A percentile compares a stretch with the other conserved stretches of the same genome.
Conservation (phyloP, 1,140 invertebrate genomes). For the Latrodectus geometricus region DNA sequence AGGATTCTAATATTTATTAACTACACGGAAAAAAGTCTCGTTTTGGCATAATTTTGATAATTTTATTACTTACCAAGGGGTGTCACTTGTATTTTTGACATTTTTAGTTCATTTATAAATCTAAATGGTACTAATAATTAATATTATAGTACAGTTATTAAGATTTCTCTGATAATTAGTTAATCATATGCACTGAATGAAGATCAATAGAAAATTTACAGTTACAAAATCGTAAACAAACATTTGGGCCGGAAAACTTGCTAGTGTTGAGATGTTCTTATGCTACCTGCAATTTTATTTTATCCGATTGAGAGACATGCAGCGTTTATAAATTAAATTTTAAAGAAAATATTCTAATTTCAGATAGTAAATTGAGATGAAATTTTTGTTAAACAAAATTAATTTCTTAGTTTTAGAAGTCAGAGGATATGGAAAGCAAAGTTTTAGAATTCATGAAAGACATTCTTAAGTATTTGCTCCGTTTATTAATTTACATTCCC, state of each 20-base stretch:
- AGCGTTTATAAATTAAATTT: too few species aligned
- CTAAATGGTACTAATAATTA: neutral
- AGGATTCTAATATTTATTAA: neutral
- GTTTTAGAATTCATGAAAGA: too few species aligned
- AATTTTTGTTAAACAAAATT: too few species aligned
- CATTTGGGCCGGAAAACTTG: neutral
- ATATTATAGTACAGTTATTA: neutral
- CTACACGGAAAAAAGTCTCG: too few species aligned
- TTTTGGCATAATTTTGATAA: neutral
- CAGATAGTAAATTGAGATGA: too few species aligned
- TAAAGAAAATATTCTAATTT: too few species aligned
- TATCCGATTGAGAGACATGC: too few species aligned
- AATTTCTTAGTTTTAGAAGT: too few species aligned
- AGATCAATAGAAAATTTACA: neutral
- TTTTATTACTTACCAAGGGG: constrained; percentile 28
- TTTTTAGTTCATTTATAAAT: neutral
- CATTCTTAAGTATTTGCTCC: too few species aligned
- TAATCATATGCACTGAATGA: neutral
- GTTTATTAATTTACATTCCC: too few species aligned
- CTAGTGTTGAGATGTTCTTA: neutral
- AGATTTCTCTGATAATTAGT: neutral
- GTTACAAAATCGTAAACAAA: neutral
- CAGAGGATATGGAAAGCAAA: too few species aligned
- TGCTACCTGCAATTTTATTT: too few species aligned
- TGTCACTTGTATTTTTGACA: constrained; percentile 45